Percentiles rank a stretch among this genome's conserved stretches.
Conservation (phyloP, 92 coral and sea anemone species). For the Ricordea florida region DNA sequence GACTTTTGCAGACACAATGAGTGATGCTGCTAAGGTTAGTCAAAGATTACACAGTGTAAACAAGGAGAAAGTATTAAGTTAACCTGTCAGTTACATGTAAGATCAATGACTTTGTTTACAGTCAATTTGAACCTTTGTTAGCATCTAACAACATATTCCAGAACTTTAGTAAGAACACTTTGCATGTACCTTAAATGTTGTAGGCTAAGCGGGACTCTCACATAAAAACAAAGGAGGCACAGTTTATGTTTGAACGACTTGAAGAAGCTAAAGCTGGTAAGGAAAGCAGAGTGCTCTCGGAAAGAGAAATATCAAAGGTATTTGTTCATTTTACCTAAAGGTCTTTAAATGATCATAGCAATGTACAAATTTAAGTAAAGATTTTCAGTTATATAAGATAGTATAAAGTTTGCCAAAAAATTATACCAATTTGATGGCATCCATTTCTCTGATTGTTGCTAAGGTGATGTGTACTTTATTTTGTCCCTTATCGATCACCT, state of each 20-base stretch:
- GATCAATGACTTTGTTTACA: not conserved
- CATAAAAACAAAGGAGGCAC: conserved; percentile 86
- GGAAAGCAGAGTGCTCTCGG: conserved; percentile 81
- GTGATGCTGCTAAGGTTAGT: conserved; percentile 78
- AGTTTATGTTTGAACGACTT: conserved; percentile 72
- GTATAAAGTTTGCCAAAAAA: too few relatives aligned
- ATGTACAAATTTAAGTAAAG: not conserved
- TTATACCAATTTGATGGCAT: too few relatives aligned
- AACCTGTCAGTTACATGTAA: not conserved
- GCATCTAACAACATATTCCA: too few relatives aligned
- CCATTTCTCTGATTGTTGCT: too few relatives aligned
- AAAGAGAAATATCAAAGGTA: conserved; percentile 91
- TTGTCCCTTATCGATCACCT: too few relatives aligned
- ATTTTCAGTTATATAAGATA: not conserved
- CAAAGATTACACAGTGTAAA: not conserved
- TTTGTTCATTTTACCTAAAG: not conserved
- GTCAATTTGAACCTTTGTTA: too few relatives aligned
- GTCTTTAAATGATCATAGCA: too few relatives aligned
- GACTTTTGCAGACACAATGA: conserved; percentile 68
- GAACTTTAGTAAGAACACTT: not conserved
- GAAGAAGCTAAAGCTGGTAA: conserved; percentile 82
- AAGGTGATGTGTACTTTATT: too few relatives aligned
- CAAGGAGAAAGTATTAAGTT: too few relatives aligned
- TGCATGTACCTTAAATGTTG: not conserved
- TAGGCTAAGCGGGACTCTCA: conserved; percentile 81